phyloP scores from a whole-genome alignment of 2,113 vertebrate genomes.

The Xiphophorus maculatus region DNA sequence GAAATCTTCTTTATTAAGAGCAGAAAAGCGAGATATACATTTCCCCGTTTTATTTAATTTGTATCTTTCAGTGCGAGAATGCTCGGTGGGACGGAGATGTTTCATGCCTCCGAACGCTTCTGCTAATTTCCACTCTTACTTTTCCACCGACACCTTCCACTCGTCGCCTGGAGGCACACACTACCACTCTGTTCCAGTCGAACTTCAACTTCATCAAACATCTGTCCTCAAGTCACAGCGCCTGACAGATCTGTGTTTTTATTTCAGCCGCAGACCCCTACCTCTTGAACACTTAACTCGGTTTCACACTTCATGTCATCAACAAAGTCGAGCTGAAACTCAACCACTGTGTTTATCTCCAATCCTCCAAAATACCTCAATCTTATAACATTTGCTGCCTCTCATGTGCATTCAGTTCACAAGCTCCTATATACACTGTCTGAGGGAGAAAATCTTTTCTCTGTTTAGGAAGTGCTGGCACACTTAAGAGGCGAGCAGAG shows the following conservation, averaged over 20 bases:
- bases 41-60: constrained; percentile 54
- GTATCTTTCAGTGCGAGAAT: constrained; percentile 75
- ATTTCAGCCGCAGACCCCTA: constrained; percentile 66
- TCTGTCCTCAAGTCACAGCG: constrained; percentile 49
- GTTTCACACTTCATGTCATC: constrained; percentile 81
- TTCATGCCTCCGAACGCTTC: constrained; percentile 33
- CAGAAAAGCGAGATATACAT: constrained; percentile 41
- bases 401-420: constrained; percentile 76
- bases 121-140: constrained; percentile 35
- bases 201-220: constrained; percentile 47
- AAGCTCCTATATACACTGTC: constrained; percentile 50
- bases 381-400: constrained; percentile 59
- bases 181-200: constrained; percentile 36
- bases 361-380: constrained; percentile 71
- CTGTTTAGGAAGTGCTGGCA: constrained; percentile 38
- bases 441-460: constrained; percentile 35
- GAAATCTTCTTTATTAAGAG: constrained; percentile 55
- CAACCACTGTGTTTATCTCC: constrained; percentile 78
- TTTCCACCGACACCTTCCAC: constrained; percentile 13
- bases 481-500: neutral
- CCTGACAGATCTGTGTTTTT: constrained; percentile 54
- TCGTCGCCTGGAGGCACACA: constrained; percentile 7
- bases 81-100: constrained; percentile 78
- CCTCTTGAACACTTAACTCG: constrained; percentile 78
- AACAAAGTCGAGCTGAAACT: constrained; percentile 77